Evolutionary conservation across 37 sponge, comb jelly and placozoan genomes (phyloP), one percentile per base, ranked within the genome.

Genomic region (Axinella damicornis): DNA sequence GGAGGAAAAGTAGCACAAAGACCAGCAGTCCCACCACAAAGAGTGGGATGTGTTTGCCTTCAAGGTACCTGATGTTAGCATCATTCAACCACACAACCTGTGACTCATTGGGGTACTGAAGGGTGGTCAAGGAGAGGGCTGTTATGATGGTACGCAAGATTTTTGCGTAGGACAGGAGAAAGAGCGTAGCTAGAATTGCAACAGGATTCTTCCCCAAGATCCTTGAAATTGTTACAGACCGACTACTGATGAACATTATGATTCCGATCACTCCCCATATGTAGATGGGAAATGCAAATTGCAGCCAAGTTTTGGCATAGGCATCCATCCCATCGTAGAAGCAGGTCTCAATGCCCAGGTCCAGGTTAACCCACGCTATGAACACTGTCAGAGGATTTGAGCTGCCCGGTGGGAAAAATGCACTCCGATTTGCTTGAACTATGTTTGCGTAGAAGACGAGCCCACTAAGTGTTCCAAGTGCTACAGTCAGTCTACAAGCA

Each of bases 161-260:
- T 16, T 76, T 76, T 27, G 35, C 28, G 17, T 76, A 76, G 30
- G 77, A 76, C 30, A 76, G 59, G n/a, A 76, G 61, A 13, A 76
- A 25, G 28, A 76, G 77, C 5, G 77, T 76, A 27, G 60, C 30
- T 11, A 76, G 61, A 35, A 76, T 62, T 56, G 77, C 58, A 16
- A 76, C 77, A 24, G 77, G 30, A 76, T 58, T 76, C 14, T 2
- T 40, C 2, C 74, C 74, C 31, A 36, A 46, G 4, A 38, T n/a
- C 27, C 34, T 73, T 5, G 71, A 21, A 2, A 69, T 12, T 22
- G 4, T 33, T 38, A 4, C 9, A 69, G 71, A 69, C 2, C 27
- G 27, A 17, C 11, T 5, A 69, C 38, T 28, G 38, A 31, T 21
- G 28, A 69, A 22, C 9, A 69, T 69, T 21, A 69, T 69, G 34